Evolutionary conservation across 2,888 invertebrate species (phyloP), one percentile per base, ranked within the genome.

Genomic region (Ophion slaviceki): DNA sequence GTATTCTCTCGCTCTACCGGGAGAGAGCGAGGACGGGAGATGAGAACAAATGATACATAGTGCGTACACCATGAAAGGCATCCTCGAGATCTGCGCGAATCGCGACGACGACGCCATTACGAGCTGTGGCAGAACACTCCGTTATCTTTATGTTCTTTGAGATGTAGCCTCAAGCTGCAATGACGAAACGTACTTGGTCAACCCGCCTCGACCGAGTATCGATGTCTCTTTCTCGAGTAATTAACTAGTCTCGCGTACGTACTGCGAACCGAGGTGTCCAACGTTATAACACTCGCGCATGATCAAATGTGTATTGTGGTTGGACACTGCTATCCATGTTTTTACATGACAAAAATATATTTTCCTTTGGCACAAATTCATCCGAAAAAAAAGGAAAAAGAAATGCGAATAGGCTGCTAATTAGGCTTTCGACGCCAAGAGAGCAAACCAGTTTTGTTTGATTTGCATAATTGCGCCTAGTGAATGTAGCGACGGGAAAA

Each of bases 131-230:
- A 20, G 66, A 20, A 70, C 11, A 10, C 24, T 8, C 71, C 66
- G 76, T 80, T 84, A 84, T 84, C 80, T 80, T 80, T 80, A 80
- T 80, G 71, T 71, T 70, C 71, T 72, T 72, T n/a, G 71, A 47
- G 14, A 59, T 70, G 45, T 71, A 59, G 71, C 11, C 76, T 28
- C 64, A 66, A 71, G 53, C 61, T n/a, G n/a, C 59, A 24, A 53
- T 45, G 64, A 76, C 64, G 76, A 67, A 68, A 78, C 53, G 45
- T 84, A 53, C 61, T 76, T 70, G 80, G 36, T 80, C 66, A 32
- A 47, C 28, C 40, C 66, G 40, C 66, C 74, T 80, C 74, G 64
- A 17, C 61, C 32, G 28, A 24, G 47, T 57, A 45, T 78, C 28
- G 53, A 59, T 20, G 76, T 67, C 64, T 14, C 70, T n/a, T n/a